Conservation (phyloP, 2,113 vertebrate genomes). For the Raja brachyura region DNA sequence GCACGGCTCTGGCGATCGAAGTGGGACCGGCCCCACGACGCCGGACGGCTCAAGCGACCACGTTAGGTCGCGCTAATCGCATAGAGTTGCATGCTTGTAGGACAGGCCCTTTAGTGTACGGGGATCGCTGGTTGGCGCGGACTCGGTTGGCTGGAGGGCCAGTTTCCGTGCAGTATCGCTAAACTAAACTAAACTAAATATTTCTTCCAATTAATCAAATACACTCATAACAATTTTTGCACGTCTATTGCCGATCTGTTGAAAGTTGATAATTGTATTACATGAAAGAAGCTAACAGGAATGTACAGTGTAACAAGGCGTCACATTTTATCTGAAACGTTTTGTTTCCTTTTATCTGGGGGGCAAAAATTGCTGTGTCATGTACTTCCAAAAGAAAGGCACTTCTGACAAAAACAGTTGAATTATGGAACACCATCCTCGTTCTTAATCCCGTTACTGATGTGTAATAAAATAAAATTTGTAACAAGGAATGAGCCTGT, state of each 20-base stretch:
- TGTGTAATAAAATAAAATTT: slow-evolving; percentile 36
- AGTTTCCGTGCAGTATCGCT: no score
- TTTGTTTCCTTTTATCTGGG: background rate
- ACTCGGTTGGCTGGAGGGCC: no score
- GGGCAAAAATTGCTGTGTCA: background rate
- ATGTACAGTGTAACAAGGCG: background rate
- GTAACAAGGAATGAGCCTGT: slow-evolving; percentile 17
- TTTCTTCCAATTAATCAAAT: background rate
- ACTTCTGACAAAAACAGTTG: slow-evolving; percentile 30
- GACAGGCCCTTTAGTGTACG: no score
- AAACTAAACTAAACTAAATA: background rate
- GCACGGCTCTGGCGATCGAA: no score
- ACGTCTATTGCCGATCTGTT: background rate
- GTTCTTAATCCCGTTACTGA: slow-evolving; percentile 37
- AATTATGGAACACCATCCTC: slow-evolving; percentile 20
- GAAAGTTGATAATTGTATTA: background rate
- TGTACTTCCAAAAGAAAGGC: background rate
- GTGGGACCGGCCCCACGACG: no score
- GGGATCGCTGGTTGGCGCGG: no score
- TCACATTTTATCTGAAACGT: background rate
- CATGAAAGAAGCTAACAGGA: background rate
- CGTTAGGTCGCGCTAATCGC: no score
- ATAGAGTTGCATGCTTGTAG: no score
- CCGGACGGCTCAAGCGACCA: no score
- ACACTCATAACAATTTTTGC: background rate